phyloP scores from a whole-genome alignment of 2,888 invertebrate species.

The Drosophila atripex region DNA sequence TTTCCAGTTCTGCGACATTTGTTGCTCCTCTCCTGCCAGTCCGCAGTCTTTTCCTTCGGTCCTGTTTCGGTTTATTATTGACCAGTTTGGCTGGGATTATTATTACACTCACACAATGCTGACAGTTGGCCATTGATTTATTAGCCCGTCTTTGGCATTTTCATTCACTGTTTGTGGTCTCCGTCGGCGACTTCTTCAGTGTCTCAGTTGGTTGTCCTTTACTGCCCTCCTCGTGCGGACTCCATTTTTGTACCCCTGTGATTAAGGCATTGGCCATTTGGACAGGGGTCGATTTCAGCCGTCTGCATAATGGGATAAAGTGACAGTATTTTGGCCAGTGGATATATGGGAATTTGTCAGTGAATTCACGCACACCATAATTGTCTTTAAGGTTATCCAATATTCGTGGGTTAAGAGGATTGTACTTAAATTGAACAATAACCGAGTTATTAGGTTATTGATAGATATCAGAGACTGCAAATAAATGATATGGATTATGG shows the following conservation, averaged over 20 bases:
- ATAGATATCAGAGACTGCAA: background rate
- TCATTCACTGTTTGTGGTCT: slow-evolving; percentile 59
- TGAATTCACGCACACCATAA: background rate
- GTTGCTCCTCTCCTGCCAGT: slow-evolving; percentile 62
- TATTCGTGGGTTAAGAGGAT: background rate
- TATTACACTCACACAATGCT: slow-evolving; percentile 80
- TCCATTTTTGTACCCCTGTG: slow-evolving; percentile 22
- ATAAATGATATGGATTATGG: no score
- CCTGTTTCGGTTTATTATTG: slow-evolving; percentile 69
- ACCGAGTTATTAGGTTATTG: slow-evolving; percentile 1
- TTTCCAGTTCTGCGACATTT: slow-evolving; percentile 65
- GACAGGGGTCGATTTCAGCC: slow-evolving; percentile 21
- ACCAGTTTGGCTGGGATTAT: slow-evolving; percentile 75
- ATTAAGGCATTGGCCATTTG: slow-evolving; percentile 33
- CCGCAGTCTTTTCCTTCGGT: slow-evolving; percentile 16
- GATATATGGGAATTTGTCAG: slow-evolving; percentile 26
- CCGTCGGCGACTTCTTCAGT: slow-evolving; percentile 25
- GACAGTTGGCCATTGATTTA: slow-evolving; percentile 82
- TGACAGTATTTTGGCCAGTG: slow-evolving; percentile 1
- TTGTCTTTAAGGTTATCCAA: slow-evolving; percentile 21
- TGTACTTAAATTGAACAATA: slow-evolving; percentile 7
- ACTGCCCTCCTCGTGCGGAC: slow-evolving; percentile 22
- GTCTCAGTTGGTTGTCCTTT: slow-evolving; percentile 33
- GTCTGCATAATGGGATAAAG: slow-evolving; percentile 32
- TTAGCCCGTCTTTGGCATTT: slow-evolving; percentile 64